Base-by-base conservation (phyloP, 2,888 invertebrate species). In the Drosophila yooni region DNA sequence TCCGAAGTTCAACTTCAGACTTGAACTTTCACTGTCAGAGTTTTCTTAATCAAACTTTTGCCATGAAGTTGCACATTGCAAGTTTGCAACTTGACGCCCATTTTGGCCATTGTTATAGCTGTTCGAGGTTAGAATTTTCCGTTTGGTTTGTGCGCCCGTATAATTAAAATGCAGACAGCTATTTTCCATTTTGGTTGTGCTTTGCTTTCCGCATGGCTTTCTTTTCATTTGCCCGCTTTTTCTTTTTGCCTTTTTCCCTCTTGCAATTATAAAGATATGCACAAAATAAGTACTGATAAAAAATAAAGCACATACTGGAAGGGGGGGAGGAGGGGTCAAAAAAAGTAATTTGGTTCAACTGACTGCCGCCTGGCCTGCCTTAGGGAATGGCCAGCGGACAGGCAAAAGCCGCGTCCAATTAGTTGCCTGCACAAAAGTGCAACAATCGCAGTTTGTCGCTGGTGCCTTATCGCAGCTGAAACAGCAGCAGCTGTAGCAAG, bases 41-140 rank as follows among this genome's bases (percentile, higher is more conserved):
- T 79, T 82, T 89, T 86, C 86, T 91, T 89, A 91, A 89, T 91
- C 90, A 91, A 89, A 89, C 73, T 89, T 89, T 88, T 69, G 71
- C 77, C 76, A 78, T 85, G 81, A 85, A 81, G 74, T 73, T 81
- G 71, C 67, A 31, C 69, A 50, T 50, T 67, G 66, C 27, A 60
- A 52, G 54, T 56, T 53, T 74, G 63, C 54, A 70, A 75, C 57
- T 66, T 54, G 53, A 61, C 63, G 80, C 70, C 59, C 71, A 72
- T 70, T 65, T 48, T 57, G 36, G 53, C 66, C 67, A 77, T 81
- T 81, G 72, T 81, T 74, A 33, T 58, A 52, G 50, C 66, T 46
- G 71, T 79, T 87, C 60, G 72, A 74, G 76, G 71, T 83, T 84
- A 83, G 88, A 75, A 89, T 87, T 83, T 81, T 68, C 70, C 66